phyloP scores from a whole-genome alignment of 1,140 invertebrate species.

The Halictus rubicundus region DNA sequence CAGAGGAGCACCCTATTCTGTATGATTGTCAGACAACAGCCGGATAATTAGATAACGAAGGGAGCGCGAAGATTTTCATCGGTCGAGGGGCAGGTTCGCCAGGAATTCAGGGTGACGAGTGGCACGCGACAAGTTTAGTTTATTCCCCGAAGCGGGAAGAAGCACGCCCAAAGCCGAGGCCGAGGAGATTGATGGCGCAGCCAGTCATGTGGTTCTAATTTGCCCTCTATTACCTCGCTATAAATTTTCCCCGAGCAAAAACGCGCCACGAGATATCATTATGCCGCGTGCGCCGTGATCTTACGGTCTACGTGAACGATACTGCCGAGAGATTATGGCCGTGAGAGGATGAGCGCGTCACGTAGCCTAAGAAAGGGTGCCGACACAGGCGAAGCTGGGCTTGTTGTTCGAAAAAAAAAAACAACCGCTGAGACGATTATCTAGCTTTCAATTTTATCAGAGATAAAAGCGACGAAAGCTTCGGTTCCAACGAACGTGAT shows the following conservation, averaged over 20 bases:
- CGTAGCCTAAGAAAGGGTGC: too few relatives aligned
- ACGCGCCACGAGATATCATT: constrained; percentile 59
- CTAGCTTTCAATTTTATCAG: too few relatives aligned
- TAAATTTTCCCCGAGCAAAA: constrained; percentile 64
- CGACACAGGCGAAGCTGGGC: too few relatives aligned
- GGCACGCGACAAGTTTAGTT: constrained; percentile 64
- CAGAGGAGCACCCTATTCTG: too few relatives aligned
- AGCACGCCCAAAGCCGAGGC: constrained; percentile 13
- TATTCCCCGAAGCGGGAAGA: constrained; percentile 44
- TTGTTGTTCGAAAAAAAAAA: too few relatives aligned
- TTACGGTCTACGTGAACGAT: constrained; percentile 52
- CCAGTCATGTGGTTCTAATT: constrained; percentile 73
- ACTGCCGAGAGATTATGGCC: constrained; percentile 42
- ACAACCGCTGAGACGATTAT: too few relatives aligned
- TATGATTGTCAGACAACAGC: too few relatives aligned
- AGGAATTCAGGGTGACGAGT: constrained; percentile 32
- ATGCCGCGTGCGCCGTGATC: constrained; percentile 52
- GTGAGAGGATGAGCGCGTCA: constrained; percentile 16
- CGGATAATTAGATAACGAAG: constrained; percentile 45
- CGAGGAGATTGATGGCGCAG: constrained; percentile 65
- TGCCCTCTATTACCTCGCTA: constrained; percentile 71
- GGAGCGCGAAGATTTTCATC: constrained; percentile 49
- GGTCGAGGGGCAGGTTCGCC: neutral
- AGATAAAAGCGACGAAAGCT: too few relatives aligned
- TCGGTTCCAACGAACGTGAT: too few relatives aligned